Base-by-base conservation (phyloP, 2,113 vertebrate genomes). In the Jacana jacana region DNA sequence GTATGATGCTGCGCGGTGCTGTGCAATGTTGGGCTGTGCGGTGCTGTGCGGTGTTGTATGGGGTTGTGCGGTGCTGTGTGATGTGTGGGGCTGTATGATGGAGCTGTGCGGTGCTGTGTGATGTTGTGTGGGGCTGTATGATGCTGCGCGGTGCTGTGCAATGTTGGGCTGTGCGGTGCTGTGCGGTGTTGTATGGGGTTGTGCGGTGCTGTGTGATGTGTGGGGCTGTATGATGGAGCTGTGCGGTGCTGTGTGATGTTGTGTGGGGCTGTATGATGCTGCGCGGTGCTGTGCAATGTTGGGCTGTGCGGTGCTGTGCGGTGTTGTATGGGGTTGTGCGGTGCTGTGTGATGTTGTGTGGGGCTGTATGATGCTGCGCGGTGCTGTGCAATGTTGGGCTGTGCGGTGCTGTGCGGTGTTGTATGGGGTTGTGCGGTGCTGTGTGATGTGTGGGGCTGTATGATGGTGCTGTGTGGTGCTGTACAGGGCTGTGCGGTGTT, bases 271-370 rank as follows among this genome's bases (percentile, higher is more conserved):
- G 52, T 30, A 11, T 17, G 52, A 6, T 55, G 30, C 17, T 55
- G 30, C 18, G 6, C 9, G 17, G 10, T 10, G 17, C 52, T 55
- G 28, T 31, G 17, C 10, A 5, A 16, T 30, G 52, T 9, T n/a
- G n/a, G n/a, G 57, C 42, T 54, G 17, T 30, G 17, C 17, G 52
- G 6, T 24, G 24, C 63, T 68, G 5, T 52, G 6, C 2, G 7
- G 6, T 39, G 69, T 39, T 37, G 15, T 27, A 5, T 3, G 7
- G 4, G 23, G 35, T 17, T 63, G 9, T 19, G 9, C 3, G 11
- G 15, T 40, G 58, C 22, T 61, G 3, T 28, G 5, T n/a, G 4
- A 0, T 23, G 13, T 31, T 42, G 40, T n/a, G 4, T 3, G 7
- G 4, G 23, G 37, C 28, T 65, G 11, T 23, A 11, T 3, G 9